Percentiles rank a stretch among this genome's conserved stretches.
Conservation (phyloP, 2,113 vertebrate species). For the Lepisosteus oculatus region DNA sequence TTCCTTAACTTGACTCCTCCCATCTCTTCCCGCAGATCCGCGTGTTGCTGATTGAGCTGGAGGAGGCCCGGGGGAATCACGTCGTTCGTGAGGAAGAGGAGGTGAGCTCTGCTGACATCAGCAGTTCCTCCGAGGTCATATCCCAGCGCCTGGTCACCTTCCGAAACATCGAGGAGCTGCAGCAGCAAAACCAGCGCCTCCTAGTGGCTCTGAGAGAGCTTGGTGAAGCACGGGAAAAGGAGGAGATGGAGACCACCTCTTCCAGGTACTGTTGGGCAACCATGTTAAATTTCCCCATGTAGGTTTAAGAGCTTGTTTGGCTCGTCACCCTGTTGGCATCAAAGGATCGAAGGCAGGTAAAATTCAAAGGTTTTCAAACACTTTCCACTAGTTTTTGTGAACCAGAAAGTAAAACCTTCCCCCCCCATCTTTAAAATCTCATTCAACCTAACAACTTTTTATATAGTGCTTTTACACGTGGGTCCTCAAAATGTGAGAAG, state of each 20-base stretch:
- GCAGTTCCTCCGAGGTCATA: slow-evolving; percentile 93
- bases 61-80: slow-evolving; percentile 92
- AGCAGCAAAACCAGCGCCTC: slow-evolving; percentile 93
- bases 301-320: neutral
- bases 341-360: neutral
- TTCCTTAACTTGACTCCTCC: neutral
- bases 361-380: too few species aligned
- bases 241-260: slow-evolving; percentile 79
- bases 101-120: slow-evolving; percentile 83
- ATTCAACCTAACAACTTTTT: too few species aligned
- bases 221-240: slow-evolving; percentile 82
- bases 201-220: slow-evolving; percentile 86
- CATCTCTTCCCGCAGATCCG: slow-evolving; percentile 67
- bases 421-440: too few species aligned
- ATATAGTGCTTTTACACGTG: too few species aligned
- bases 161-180: slow-evolving; percentile 89
- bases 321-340: neutral
- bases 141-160: slow-evolving; percentile 91
- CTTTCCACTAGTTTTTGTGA: too few species aligned
- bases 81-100: slow-evolving; percentile 81
- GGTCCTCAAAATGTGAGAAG: too few species aligned
- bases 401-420: too few species aligned
- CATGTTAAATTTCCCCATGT: neutral
- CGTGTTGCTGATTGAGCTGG: slow-evolving; percentile 89
- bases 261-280: slow-evolving; percentile 59